These are phyloP conservation scores for Scelioninae gen. 2 DNA, from an alignment of 2,888 invertebrate genomes.

Conservation along the genomic window DNA sequence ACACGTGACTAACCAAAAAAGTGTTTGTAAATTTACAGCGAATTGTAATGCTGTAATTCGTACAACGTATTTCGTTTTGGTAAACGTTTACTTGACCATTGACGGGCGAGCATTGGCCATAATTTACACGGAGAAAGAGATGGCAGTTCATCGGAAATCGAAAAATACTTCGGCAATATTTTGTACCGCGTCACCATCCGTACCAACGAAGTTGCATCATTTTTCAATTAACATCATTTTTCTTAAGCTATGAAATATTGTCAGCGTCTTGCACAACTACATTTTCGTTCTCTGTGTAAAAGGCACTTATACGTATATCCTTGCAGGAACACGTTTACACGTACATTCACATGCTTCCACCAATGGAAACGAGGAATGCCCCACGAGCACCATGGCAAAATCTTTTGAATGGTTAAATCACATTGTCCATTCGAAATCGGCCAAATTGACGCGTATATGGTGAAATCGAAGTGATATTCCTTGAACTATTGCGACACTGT, in stretches of 20 bases:
- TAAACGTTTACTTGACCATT: conserved; percentile 15
- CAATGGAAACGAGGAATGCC: conserved; percentile 61
- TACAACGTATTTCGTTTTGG: background rate
- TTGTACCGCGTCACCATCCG: conserved; percentile 49
- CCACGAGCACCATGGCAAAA: conserved; percentile 28
- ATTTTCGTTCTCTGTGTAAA: conserved; percentile 52
- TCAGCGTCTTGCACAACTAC: conserved; percentile 50
- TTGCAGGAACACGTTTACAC: conserved; percentile 18
- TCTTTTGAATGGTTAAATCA: too few relatives aligned
- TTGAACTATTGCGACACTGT: conserved; percentile 13
- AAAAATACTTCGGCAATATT: conserved; percentile 53
- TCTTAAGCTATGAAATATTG: conserved; percentile 56
- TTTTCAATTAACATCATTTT: conserved; percentile 47
- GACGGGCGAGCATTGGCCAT: conserved; percentile 13
- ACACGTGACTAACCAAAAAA: background rate
- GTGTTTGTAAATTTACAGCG: background rate
- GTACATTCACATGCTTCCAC: conserved; percentile 69
- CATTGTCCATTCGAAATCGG: too few relatives aligned
- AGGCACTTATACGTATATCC: conserved; percentile 27
- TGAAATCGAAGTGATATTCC: conserved; percentile 3
- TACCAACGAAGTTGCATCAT: conserved; percentile 32
- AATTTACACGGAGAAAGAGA: conserved; percentile 51
- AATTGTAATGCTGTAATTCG: background rate
- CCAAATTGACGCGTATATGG: too few relatives aligned
- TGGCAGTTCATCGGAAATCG: conserved; percentile 23